Evolutionary conservation across 2,888 invertebrate species (phyloP), one percentile per base, ranked within the genome.

Genomic region (Camponotus fellah): DNA sequence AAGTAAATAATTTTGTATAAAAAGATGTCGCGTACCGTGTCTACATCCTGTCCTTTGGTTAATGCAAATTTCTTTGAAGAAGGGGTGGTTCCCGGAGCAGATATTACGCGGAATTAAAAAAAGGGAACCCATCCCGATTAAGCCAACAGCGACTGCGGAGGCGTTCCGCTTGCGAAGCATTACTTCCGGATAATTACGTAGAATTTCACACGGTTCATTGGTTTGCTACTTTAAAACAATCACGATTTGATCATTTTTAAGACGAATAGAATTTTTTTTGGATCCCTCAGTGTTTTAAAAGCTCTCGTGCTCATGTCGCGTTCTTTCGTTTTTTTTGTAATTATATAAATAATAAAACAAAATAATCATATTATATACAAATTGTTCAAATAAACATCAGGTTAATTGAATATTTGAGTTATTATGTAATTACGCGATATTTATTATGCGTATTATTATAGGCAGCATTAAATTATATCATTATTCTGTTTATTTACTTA

Each of bases 111-210:
- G 80, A 69, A 89, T 89, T 85, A 86, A 80, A 86, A 80, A 86
- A 83, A 80, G 86, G 71, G 62, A 82, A 84, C 58, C 40, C 82
- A 68, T 72, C 56, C 72, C 82, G 83, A 84, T 88, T 77, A 81
- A 84, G 65, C 53, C 56, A 75, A 87, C 86, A 64, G 75, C 65
- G 80, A 81, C 75, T 75, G 79, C 37, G 64, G 80, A 82, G 80
- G 66, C 56, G 79, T 76, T 79, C 65, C 82, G 71, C 75, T 83
- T 76, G 65, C 72, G 71, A 49, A n/a, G 56, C 60, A 84, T 89
- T 90, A 86, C 83, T 90, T 88, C 87, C 87, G 86, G 87, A 79
- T 86, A 89, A 90, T 89, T 89, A 87, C 89, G 82, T 84, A 80
- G 53, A 64, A 84, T 72, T 88, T 82, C 84, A 71, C 83, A 71